These are phyloP conservation scores for Ommatoiulus sabulosus DNA, from an alignment of 2,888 invertebrate genomes.

Conservation along the genomic window DNA sequence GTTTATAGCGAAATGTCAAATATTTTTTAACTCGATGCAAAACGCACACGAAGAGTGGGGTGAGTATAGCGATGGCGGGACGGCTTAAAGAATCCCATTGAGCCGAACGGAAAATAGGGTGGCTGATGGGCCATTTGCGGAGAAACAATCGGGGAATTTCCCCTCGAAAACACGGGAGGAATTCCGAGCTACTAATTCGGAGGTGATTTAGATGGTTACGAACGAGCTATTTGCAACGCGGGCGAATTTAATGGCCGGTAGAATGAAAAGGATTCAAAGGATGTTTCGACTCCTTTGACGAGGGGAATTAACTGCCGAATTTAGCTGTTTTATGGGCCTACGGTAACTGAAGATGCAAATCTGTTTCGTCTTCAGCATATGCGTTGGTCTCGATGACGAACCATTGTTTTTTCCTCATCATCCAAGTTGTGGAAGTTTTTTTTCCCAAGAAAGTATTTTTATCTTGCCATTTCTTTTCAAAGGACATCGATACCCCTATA, in stretches of 20 bases:
- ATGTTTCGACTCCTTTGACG: background rate
- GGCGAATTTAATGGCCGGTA: background rate
- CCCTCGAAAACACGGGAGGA: background rate
- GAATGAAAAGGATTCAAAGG: background rate
- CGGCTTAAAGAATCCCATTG: background rate
- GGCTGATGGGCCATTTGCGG: slow-evolving; percentile 16
- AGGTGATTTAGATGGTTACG: background rate
- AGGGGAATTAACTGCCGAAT: background rate
- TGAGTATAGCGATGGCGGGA: background rate
- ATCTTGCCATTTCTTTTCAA: no score
- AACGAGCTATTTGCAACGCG: background rate
- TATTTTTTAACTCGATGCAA: background rate
- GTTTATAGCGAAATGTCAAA: slow-evolving; percentile 30
- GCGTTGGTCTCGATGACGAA: background rate
- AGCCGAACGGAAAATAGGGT: background rate
- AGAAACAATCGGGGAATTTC: background rate
- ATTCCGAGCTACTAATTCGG: slow-evolving; percentile 23
- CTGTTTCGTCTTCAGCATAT: background rate
- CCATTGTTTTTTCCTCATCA: background rate
- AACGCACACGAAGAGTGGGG: slow-evolving; percentile 2
- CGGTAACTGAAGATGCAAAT: slow-evolving; percentile 1
- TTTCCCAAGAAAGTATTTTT: background rate
- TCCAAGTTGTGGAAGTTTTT: background rate
- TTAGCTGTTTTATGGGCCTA: background rate
- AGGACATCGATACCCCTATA: no score